phyloP scores from a whole-genome alignment of 1,140 invertebrate genomes.

The Cydia fagiglandana region DNA sequence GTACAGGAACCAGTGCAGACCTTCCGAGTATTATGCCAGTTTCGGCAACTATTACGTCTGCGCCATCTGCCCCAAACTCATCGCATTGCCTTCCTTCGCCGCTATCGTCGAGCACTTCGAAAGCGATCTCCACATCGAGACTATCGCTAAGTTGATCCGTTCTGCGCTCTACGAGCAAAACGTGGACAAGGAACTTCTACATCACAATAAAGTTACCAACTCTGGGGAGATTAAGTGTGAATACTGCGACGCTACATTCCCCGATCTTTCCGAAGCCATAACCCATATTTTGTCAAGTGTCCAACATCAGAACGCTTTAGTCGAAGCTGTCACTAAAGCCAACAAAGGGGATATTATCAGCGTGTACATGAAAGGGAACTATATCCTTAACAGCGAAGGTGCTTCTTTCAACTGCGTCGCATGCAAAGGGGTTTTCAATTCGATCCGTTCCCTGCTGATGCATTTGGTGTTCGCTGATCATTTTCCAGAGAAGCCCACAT shows the following conservation, averaged over 20 bases:
- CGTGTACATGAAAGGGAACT: slow-evolving; percentile 70
- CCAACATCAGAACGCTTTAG: slow-evolving; percentile 57
- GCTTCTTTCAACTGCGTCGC: slow-evolving; percentile 56
- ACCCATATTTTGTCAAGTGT: slow-evolving; percentile 57
- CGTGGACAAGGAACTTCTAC: slow-evolving; percentile 50
- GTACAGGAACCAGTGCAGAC: slow-evolving; percentile 67
- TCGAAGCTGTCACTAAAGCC: slow-evolving; percentile 45
- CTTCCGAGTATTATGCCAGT: slow-evolving; percentile 67
- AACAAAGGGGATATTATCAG: slow-evolving; percentile 69
- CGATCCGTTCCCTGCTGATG: slow-evolving; percentile 58
- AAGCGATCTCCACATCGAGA: slow-evolving; percentile 60
- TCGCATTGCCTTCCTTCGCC: slow-evolving; percentile 64
- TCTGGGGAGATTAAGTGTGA: slow-evolving; percentile 51
- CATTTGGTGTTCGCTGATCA: slow-evolving; percentile 69
- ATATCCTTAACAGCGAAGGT: slow-evolving; percentile 64
- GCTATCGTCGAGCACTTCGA: slow-evolving; percentile 70
- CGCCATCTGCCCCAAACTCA: slow-evolving; percentile 58
- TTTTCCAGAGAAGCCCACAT: slow-evolving; percentile 52
- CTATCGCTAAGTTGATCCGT: slow-evolving; percentile 57
- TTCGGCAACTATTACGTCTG: slow-evolving; percentile 72
- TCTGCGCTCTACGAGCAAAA: slow-evolving; percentile 54
- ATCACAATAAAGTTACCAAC: slow-evolving; percentile 49
- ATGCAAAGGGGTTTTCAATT: slow-evolving; percentile 61
- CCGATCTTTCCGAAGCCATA: slow-evolving; percentile 48
- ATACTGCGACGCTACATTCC: slow-evolving; percentile 52